phyloP scores from a whole-genome alignment of 1,140 invertebrate genomes.

The Leptopilina boulardi region DNA sequence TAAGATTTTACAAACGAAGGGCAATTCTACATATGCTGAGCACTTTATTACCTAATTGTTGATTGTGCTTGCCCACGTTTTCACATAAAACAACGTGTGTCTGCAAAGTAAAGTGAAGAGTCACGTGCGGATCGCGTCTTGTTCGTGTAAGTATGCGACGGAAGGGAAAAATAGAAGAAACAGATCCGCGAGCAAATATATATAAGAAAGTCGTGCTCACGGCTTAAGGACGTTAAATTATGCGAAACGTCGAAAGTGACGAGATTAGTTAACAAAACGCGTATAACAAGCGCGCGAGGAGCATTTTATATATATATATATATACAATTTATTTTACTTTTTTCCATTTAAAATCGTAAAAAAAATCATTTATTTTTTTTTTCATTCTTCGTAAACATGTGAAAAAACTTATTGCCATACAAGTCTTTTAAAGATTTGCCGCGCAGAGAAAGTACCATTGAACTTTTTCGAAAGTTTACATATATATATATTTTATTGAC shows the following conservation, averaged over 20 bases:
- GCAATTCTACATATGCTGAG: not conserved
- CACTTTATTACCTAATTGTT: conserved; percentile 20
- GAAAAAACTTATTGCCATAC: not conserved
- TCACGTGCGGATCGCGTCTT: conserved; percentile 29
- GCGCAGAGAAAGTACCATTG: conserved; percentile 6
- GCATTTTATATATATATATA: too few species aligned
- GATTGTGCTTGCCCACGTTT: not conserved
- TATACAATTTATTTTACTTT: not conserved
- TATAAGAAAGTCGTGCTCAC: conserved; percentile 38
- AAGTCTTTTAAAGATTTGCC: not conserved
- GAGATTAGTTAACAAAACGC: conserved; percentile 53
- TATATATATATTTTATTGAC: conserved; percentile 10
- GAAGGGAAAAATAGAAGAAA: conserved; percentile 12
- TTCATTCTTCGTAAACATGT: not conserved
- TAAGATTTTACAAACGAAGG: too few species aligned
- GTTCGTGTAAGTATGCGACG: conserved; percentile 27
- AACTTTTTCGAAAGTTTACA: conserved; percentile 7
- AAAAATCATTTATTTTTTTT: not conserved
- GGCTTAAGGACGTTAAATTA: conserved; percentile 50
- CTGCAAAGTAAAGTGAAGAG: not conserved
- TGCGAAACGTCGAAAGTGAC: conserved; percentile 55
- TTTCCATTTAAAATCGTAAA: not conserved
- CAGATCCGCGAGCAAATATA: conserved; percentile 5
- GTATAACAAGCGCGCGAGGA: not conserved
- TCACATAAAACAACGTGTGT: not conserved